These are phyloP conservation scores for Ceyx melanurus DNA, from an alignment of 2,113 vertebrate genomes.

Conservation along the genomic window DNA sequence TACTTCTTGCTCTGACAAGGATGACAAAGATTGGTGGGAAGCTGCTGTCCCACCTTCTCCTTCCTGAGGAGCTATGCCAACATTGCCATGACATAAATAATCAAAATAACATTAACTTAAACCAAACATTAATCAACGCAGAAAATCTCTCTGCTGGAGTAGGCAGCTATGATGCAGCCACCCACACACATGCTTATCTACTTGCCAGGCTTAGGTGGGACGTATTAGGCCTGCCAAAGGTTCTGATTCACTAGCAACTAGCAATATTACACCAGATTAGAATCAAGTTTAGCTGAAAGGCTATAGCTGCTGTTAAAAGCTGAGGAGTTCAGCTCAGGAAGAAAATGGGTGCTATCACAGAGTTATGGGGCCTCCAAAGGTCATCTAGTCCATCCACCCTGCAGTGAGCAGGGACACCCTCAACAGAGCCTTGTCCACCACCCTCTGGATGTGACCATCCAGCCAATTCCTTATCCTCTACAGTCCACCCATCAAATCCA, in stretches of 20 bases:
- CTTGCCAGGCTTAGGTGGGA: background rate
- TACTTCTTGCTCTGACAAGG: background rate
- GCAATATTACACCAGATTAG: background rate
- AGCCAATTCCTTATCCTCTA: too few relatives aligned
- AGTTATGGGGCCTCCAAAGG: background rate
- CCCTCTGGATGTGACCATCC: too few relatives aligned
- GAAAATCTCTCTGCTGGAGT: background rate
- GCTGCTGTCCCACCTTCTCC: background rate
- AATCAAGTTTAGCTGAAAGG: background rate
- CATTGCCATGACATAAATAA: background rate
- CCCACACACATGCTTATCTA: background rate
- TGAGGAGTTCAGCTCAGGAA: background rate
- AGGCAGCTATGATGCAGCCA: background rate
- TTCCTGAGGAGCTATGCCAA: background rate
- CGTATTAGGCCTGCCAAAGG: background rate
- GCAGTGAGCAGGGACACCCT: too few relatives aligned
- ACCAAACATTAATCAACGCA: background rate
- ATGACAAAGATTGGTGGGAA: background rate
- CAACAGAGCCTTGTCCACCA: too few relatives aligned
- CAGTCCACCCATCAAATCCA: too few relatives aligned
- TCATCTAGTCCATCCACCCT: too few relatives aligned
- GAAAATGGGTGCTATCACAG: background rate
- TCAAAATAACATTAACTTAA: background rate
- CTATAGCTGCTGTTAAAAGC: background rate
- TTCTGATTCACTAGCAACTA: background rate